Conservation (phyloP, 2,113 vertebrate species). For the Thermophis baileyi region DNA sequence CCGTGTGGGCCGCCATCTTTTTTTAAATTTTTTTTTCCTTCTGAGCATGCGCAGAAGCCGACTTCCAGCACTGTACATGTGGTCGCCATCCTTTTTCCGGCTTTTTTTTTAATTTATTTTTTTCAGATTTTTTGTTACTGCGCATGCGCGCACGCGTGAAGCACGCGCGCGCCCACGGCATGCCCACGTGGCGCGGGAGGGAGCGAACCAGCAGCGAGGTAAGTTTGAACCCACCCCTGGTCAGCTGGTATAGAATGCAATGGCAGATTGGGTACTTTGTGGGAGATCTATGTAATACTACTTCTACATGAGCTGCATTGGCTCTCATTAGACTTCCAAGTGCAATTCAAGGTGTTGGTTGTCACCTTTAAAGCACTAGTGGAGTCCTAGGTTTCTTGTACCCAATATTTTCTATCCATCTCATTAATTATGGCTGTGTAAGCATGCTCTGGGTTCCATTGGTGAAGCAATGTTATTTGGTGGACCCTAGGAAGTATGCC, state of each 20-base stretch:
- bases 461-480: background rate
- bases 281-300: background rate
- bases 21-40: too few species aligned
- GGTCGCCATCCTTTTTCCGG: too few species aligned
- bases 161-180: too few species aligned
- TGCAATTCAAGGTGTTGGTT: background rate
- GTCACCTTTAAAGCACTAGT: background rate
- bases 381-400: background rate
- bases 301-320: background rate
- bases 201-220: too few species aligned
- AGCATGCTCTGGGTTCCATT: background rate
- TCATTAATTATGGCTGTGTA: background rate
- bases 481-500: background rate
- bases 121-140: too few species aligned
- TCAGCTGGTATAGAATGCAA: background rate
- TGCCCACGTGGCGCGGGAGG: too few species aligned
- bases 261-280: background rate
- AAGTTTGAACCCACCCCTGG: too few species aligned
- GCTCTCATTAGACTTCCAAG: background rate
- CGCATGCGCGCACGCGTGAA: too few species aligned
- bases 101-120: too few species aligned
- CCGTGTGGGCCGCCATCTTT: too few species aligned
- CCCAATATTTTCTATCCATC: background rate
- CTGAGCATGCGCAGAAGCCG: too few species aligned
- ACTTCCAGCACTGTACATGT: too few species aligned